Evolutionary conservation across 2,797 vertebrate genomes (phyloP), one percentile per base, ranked within the genome.

Genomic region (Arnoldichthys spilopterus): DNA sequence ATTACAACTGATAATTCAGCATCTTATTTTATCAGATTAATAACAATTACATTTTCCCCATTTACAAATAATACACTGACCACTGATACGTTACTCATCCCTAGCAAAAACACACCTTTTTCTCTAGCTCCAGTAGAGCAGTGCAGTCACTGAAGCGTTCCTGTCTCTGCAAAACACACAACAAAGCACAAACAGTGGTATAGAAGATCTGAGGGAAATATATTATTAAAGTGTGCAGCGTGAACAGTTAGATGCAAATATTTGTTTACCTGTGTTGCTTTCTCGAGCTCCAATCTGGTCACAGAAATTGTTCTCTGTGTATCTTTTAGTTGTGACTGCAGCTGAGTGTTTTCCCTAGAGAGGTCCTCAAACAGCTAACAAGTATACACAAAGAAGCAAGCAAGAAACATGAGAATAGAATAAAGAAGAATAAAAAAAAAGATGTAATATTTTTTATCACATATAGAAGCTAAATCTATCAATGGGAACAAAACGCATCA

Each of bases 71-170:
- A 13, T 49, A 15, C 12, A 51, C 18, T 40, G 18, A 18, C 53
- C 11, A n/a, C 53, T 18, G 16, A 53, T 7, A 22, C 7, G 26
- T 28, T 4, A 24, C 7, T 9, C 1, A 26, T n/a, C 20, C 51
- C 5, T 15, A 24, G 11, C 22, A 28, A 78, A 72, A 40, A 64
- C 79, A 15, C 54, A 95, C 95, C 91, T 95, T 96, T 80, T 94
- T 94, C 88, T 96, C 95, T 82, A 93, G 87, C 61, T 95, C 95
- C 86, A 96, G 81, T 80, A 95, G 80, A 84, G 93, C 93, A 2
- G 94, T 93, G 77, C 95, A 94, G 90, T 96, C 95, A 47, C 81
- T 94, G 74, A 95, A 88, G 74, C 95, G 91, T 87, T 95, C 95
- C 85, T 95, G 95, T 85, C 94, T 93, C 95, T 96, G 91, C 76